A percentile compares a stretch with the other conserved stretches of the same genome.
phyloP scores from a whole-genome alignment of 2,888 invertebrate genomes.

The Aleiodes alternator region DNA sequence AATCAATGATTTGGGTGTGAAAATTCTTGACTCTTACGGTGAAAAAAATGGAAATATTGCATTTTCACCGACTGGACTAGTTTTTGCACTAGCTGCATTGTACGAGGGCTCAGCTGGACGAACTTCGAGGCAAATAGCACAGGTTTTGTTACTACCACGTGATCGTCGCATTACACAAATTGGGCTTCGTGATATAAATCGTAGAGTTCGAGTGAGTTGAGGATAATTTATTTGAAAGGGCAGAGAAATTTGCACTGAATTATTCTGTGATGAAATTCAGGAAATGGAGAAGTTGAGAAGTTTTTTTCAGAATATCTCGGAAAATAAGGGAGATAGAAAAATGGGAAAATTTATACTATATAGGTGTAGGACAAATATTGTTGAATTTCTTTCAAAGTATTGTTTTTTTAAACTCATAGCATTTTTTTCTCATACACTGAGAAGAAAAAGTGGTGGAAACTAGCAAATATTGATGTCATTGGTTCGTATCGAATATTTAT shows the following conservation, averaged over 20 bases:
- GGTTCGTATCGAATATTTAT: too few relatives aligned
- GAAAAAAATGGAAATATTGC: constrained; percentile 81
- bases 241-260: too few relatives aligned
- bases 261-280: too few relatives aligned
- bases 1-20: constrained; percentile 83
- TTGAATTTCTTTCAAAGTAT: too few relatives aligned
- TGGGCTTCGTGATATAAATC: constrained; percentile 89
- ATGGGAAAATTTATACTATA: neutral
- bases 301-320: neutral
- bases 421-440: too few relatives aligned
- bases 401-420: too few relatives aligned
- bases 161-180: constrained; percentile 85
- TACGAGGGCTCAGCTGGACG: constrained; percentile 87
- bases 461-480: too few relatives aligned
- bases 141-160: constrained; percentile 83
- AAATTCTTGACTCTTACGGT: constrained; percentile 69
- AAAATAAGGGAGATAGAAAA: neutral
- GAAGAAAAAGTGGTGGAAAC: too few relatives aligned
- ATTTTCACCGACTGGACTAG: constrained; percentile 89
- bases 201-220: constrained; percentile 84
- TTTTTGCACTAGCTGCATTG: constrained; percentile 87
- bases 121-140: constrained; percentile 84
- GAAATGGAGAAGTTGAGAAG: neutral
- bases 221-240: neutral
- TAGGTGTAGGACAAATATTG: too few relatives aligned